Conservation (phyloP, 2,888 invertebrate genomes). For the Megaustenia siamemsis region DNA sequence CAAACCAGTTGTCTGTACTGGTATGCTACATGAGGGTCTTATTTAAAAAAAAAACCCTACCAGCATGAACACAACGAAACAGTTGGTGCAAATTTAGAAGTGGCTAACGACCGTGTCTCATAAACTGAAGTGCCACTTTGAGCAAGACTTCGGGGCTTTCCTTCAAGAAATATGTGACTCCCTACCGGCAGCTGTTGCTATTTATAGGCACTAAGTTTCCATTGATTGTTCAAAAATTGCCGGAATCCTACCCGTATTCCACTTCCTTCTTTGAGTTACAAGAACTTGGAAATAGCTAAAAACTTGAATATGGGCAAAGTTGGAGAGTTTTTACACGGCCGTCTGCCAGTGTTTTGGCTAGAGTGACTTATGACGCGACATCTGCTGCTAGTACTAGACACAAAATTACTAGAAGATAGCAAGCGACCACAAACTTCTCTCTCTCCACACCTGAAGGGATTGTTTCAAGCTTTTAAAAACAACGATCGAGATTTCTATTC, state of each 20-base stretch:
- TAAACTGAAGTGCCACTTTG: slow-evolving; percentile 30
- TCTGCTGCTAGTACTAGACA: slow-evolving; percentile 10
- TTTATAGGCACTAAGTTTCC: slow-evolving; percentile 31
- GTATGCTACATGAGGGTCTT: background rate
- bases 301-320: background rate
- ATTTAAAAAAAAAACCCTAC: slow-evolving; percentile 5
- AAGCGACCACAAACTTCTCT: background rate
- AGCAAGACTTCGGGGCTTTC: background rate
- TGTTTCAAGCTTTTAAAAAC: slow-evolving; percentile 8
- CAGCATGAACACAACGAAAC: background rate
- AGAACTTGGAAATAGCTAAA: background rate
- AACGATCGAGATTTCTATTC: background rate
- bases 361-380: slow-evolving; percentile 22
- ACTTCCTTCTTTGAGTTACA: background rate
- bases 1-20: background rate
- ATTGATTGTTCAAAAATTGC: slow-evolving; percentile 9
- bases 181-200: slow-evolving; percentile 34
- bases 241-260: slow-evolving; percentile 24
- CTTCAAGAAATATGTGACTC: slow-evolving; percentile 25
- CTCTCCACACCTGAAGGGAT: background rate
- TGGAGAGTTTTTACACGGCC: background rate
- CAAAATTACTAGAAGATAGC: background rate
- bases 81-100: background rate
- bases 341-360: background rate
- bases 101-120: background rate